Evolutionary conservation across 1,140 invertebrate species (phyloP), one percentile per base, ranked within the genome.

Genomic region (Bombus waltoni): DNA sequence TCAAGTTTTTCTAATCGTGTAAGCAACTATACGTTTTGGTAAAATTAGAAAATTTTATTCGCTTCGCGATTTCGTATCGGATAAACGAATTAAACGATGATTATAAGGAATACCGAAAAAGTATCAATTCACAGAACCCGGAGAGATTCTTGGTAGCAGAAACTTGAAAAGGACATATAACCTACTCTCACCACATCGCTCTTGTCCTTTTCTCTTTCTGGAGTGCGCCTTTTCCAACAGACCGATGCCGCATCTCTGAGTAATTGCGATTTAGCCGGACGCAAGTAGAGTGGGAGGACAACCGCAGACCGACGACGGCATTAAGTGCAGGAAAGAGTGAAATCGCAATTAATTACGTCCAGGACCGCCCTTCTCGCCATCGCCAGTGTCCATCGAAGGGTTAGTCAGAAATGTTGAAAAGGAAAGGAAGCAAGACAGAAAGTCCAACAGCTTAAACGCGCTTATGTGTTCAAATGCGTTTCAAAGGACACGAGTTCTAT

Each of bases 311-410:
- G 88, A 91, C 88, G 85, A 81, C 82, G 88, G 88, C 86, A 92
- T 92, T 89, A 93, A 93, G 89, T 91, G 89, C 89, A 92, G 87
- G 88, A 93, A 93, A 91, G 92, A 93, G 92, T 92, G 91, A 93
- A 93, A 93, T 93, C 91, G 91, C 89, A 93, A 93, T 93, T 93
- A 93, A 93, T 93, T 93, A 92, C 92, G 87, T 90, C 85, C 86
- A 77, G 76, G 68, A 78, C 89, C 85, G 79, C 78, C 83, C 83
- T 91, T 89, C 78, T 86, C 88, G 59, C 74, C 70, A 83, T 91
- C 79, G 76, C 79, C 78, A 38, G 68, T 91, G 86, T 87, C 88
- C 81, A 83, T 80, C 88, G 74, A 84, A 86, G 81, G 88, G 68
- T 74, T 86, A 86, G 89, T 78, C 86, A 87, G 89, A 85, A 81